Percentiles rank a stretch among this genome's conserved stretches.
Evolutionary conservation across 2,888 invertebrate species (phyloP).

Genomic region (Acheta domesticus): DNA sequence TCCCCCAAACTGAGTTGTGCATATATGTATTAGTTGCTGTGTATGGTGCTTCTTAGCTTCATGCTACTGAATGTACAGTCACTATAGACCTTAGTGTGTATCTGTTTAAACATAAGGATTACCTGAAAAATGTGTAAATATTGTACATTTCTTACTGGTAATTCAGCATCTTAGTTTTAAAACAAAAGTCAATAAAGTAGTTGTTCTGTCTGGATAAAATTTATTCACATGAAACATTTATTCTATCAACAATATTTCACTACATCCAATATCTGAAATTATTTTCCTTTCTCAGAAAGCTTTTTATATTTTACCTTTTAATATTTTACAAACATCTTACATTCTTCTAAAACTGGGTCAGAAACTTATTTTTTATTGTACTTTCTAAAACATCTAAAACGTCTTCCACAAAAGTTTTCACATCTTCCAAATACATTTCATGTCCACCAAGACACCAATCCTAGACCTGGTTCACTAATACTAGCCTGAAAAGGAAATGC

Average conservation of each 20-base stretch:
- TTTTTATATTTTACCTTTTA: neutral
- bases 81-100: constrained; percentile 28
- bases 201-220: constrained; percentile 24
- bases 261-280: no score
- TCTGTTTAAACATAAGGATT: constrained; percentile 32
- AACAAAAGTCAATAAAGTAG: constrained; percentile 32
- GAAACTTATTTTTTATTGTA: no score
- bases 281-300: neutral
- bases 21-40: constrained; percentile 30
- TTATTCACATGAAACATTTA: neutral
- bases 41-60: constrained; percentile 33
- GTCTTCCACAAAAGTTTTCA: no score
- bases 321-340: constrained; percentile 18
- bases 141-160: constrained; percentile 38
- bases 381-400: neutral
- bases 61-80: constrained; percentile 31
- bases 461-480: constrained; percentile 90
- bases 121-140: constrained; percentile 35
- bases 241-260: no score
- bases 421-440: neutral
- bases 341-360: neutral
- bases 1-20: constrained; percentile 23
- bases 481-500: constrained; percentile 52
- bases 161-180: constrained; percentile 30
- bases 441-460: constrained; percentile 86